Conservation (phyloP, 2,888 invertebrate genomes). For the Cephonodes hylas region DNA sequence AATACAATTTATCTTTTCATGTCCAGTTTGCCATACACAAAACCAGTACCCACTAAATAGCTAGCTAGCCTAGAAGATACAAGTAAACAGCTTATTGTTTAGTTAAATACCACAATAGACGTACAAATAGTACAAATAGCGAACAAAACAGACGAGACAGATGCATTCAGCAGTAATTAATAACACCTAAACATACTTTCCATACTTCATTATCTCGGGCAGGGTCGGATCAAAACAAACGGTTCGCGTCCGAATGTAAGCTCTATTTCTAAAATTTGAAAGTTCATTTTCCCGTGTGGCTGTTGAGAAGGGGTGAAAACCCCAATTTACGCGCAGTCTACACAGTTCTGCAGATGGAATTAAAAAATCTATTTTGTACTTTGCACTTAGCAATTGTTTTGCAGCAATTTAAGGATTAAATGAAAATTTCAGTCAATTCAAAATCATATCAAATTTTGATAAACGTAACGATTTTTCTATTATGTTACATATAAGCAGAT, state of each 20-base stretch:
- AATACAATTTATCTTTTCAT: too few species aligned
- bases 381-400: not conserved
- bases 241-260: not conserved
- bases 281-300: not conserved
- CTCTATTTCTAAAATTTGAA: not conserved
- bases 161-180: constrained; percentile 8
- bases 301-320: not conserved
- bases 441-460: too few species aligned
- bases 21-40: too few species aligned
- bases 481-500: too few species aligned
- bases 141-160: not conserved
- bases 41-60: too few species aligned
- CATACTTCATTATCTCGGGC: constrained; percentile 4
- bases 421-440: too few species aligned
- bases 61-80: too few species aligned
- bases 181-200: constrained; percentile 5
- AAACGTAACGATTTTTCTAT: too few species aligned
- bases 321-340: constrained; percentile 5
- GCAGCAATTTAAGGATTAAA: not conserved
- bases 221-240: constrained; percentile 1
- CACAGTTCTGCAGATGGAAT: constrained; percentile 6
- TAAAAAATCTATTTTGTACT: constrained; percentile 8
- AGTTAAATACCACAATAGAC: too few species aligned
- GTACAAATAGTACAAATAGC: too few species aligned
- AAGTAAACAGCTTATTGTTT: too few species aligned